These are phyloP conservation scores for Pseudoatta argentina DNA, from an alignment of 1,140 invertebrate species.

Conservation along the genomic window DNA sequence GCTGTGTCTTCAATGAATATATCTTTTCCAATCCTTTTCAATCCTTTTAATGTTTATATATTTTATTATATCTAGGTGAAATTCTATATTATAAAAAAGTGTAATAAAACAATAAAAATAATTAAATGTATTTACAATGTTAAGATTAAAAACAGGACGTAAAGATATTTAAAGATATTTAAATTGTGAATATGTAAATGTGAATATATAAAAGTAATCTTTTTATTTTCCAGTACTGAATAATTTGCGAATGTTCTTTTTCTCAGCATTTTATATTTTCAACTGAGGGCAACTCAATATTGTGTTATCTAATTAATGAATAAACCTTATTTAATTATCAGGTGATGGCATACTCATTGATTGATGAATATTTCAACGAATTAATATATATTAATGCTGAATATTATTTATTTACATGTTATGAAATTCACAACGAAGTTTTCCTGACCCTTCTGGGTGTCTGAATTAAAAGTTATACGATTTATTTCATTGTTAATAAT, in stretches of 20 bases:
- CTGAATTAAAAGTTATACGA: neutral
- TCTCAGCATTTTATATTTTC: neutral
- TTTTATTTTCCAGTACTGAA: neutral
- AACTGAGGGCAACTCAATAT: neutral
- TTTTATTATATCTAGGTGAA: neutral
- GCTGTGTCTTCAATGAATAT: neutral
- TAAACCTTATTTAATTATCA: neutral
- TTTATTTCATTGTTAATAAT: constrained; percentile 28
- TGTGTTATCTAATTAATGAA: neutral
- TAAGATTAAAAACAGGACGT: too few relatives aligned
- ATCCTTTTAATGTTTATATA: neutral
- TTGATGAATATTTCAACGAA: neutral
- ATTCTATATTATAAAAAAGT: neutral
- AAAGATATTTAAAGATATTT: neutral
- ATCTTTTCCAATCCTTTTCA: neutral
- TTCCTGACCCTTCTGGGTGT: neutral
- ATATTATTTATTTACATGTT: too few relatives aligned
- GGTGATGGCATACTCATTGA: neutral
- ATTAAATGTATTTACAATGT: too few relatives aligned
- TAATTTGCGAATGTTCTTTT: neutral
- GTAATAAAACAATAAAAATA: neutral
- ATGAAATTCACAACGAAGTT: neutral
- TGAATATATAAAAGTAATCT: neutral
- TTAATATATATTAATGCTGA: neutral
- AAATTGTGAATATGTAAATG: neutral